Conservation (phyloP, 2,797 vertebrate genomes). For the Lithobates pipiens region DNA sequence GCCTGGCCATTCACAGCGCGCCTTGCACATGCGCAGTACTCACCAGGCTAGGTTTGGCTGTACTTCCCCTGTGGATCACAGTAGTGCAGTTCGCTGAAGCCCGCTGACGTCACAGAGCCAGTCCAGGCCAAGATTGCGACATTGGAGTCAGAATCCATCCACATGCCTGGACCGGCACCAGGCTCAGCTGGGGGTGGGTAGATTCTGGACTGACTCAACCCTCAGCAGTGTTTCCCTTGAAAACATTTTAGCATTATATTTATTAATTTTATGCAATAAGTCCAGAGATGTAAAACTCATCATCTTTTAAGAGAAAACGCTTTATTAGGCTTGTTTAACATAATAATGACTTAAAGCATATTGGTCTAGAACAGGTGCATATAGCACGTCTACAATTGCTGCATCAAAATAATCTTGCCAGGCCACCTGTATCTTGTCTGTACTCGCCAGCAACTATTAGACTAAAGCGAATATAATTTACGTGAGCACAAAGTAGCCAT, state of each 20-base stretch:
- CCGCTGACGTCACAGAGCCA: too few species aligned
- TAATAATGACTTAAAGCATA: conserved; percentile 37
- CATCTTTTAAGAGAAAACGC: not conserved
- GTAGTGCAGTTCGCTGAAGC: too few species aligned
- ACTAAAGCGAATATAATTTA: conserved; percentile 58
- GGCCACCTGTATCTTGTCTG: conserved; percentile 59
- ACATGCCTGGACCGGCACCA: too few species aligned
- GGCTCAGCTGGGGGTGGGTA: too few species aligned
- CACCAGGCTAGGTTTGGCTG: too few species aligned
- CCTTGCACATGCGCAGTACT: too few species aligned
- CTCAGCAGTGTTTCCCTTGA: too few species aligned
- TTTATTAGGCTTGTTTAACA: not conserved
- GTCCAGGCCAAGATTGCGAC: too few species aligned
- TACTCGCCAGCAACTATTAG: conserved; percentile 44
- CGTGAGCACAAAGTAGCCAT: conserved; percentile 1
- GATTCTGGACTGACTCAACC: not conserved
- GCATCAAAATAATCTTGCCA: conserved; percentile 42
- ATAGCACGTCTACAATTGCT: conserved; percentile 33
- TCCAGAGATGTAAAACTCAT: not conserved
- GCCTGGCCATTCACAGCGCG: too few species aligned
- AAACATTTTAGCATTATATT: not conserved
- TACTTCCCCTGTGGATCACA: too few species aligned
- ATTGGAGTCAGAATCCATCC: too few species aligned
- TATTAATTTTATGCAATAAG: not conserved
- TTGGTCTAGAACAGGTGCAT: conserved; percentile 32